These are phyloP conservation scores for Drosophila mettleri DNA, from an alignment of 2,888 invertebrate genomes.

Conservation along the genomic window DNA sequence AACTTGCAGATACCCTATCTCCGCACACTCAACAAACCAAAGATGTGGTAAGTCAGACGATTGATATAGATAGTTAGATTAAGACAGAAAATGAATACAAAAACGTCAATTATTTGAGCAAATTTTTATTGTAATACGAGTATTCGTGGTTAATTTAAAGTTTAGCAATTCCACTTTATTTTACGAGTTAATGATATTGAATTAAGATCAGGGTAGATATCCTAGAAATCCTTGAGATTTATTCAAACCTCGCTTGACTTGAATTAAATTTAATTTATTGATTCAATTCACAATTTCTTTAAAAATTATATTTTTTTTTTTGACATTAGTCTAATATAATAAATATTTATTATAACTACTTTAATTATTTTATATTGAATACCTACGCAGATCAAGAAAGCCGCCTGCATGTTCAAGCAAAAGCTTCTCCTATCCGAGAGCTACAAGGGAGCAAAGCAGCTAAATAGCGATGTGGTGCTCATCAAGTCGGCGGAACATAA, in stretches of 20 bases:
- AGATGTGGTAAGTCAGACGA: constrained; percentile 79
- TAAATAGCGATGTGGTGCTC: constrained; percentile 90
- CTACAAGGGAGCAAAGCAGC: constrained; percentile 89
- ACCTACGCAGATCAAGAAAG: constrained; percentile 86
- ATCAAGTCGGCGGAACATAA: constrained; percentile 95
- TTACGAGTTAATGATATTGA: neutral
- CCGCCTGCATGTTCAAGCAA: constrained; percentile 92
- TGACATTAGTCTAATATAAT: no score
- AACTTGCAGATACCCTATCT: constrained; percentile 85
- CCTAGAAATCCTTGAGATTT: neutral
- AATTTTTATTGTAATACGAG: neutral
- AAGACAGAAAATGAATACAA: no score
- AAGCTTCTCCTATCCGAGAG: constrained; percentile 92
- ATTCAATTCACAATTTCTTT: neutral
- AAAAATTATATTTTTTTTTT: no score
- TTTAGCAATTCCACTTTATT: neutral
- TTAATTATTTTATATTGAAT: neutral
- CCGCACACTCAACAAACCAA: constrained; percentile 81
- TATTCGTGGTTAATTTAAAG: neutral
- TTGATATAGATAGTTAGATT: no score
- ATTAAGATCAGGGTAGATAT: no score
- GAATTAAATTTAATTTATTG: no score
- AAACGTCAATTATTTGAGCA: neutral
- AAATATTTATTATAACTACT: no score
- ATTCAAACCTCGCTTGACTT: no score